Evolutionary conservation across 2,113 vertebrate genomes (phyloP).

Genomic region (Neotoma lepida): DNA sequence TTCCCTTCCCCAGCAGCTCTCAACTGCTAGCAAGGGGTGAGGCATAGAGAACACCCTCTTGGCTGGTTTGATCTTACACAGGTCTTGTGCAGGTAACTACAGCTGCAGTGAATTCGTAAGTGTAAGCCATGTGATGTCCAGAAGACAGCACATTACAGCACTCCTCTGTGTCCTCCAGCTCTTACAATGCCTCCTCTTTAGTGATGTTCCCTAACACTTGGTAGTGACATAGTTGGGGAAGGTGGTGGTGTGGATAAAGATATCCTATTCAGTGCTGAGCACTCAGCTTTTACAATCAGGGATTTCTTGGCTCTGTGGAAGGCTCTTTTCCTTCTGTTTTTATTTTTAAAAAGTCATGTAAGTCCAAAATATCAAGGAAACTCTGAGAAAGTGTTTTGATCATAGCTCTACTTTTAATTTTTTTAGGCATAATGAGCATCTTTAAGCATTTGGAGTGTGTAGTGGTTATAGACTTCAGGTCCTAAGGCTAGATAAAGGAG

Average conservation of each 20-base stretch:
- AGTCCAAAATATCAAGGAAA: constrained; percentile 10
- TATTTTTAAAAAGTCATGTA: neutral
- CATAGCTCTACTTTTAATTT: neutral
- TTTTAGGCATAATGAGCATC: neutral
- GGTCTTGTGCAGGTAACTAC: neutral
- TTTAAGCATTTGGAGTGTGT: neutral
- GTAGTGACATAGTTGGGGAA: neutral
- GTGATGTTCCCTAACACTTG: too few relatives aligned
- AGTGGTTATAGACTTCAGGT: neutral
- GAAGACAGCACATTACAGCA: neutral
- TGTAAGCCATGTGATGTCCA: neutral
- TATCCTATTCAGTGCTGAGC: too few relatives aligned
- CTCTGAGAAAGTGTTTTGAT: neutral
- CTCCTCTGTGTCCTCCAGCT: neutral
- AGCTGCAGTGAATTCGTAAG: neutral
- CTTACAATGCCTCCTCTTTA: neutral
- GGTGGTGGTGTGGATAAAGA: neutral
- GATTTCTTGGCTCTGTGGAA: neutral
- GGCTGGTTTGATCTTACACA: neutral
- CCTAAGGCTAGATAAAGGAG: neutral
- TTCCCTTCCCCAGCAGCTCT: neutral
- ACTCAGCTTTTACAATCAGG: neutral
- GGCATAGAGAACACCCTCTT: too few relatives aligned
- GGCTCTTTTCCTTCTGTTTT: neutral
- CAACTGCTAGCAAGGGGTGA: neutral